phyloP scores from a whole-genome alignment of 2,888 invertebrate genomes.

The Pseudolycoriella hygida region DNA sequence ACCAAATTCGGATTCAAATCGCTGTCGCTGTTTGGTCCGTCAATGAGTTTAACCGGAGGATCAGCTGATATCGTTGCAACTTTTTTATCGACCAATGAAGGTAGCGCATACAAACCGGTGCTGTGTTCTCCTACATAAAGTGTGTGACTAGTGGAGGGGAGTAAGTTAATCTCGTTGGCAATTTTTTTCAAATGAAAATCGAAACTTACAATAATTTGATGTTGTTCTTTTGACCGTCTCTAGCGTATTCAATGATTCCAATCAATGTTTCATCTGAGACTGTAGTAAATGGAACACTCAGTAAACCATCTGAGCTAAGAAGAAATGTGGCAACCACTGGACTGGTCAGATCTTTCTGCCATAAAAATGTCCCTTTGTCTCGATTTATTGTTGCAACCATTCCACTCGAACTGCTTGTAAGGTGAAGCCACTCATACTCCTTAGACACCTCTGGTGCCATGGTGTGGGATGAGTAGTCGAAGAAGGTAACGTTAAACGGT shows the following conservation, averaged over 20 bases:
- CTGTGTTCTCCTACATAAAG: conserved; percentile 78
- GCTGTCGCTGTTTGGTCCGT: conserved; percentile 39
- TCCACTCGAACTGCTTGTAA: conserved; percentile 80
- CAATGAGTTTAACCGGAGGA: conserved; percentile 52
- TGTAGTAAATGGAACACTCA: conserved; percentile 75
- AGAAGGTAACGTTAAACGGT: conserved; percentile 94
- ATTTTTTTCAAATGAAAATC: too few species aligned
- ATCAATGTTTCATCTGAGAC: conserved; percentile 73
- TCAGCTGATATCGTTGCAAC: conserved; percentile 64
- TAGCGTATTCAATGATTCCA: conserved; percentile 44
- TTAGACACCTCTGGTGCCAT: conserved; percentile 60
- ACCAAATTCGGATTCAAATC: conserved; percentile 23
- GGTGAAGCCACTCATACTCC: conserved; percentile 73
- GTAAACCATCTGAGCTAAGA: conserved; percentile 54
- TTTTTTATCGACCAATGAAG: conserved; percentile 80
- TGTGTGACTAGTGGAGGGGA: conserved; percentile 58
- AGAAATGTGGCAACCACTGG: conserved; percentile 83
- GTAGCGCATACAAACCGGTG: conserved; percentile 79
- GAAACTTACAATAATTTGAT: conserved; percentile 40
- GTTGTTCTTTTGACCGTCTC: conserved; percentile 39
- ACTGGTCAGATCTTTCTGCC: conserved; percentile 74
- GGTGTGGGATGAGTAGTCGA: conserved; percentile 77
- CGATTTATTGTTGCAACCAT: conserved; percentile 70
- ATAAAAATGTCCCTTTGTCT: conserved; percentile 58
- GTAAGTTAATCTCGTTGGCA: too few species aligned